Base-by-base conservation (phyloP, 1,140 invertebrate genomes). In the Paraescarpia echinospica region DNA sequence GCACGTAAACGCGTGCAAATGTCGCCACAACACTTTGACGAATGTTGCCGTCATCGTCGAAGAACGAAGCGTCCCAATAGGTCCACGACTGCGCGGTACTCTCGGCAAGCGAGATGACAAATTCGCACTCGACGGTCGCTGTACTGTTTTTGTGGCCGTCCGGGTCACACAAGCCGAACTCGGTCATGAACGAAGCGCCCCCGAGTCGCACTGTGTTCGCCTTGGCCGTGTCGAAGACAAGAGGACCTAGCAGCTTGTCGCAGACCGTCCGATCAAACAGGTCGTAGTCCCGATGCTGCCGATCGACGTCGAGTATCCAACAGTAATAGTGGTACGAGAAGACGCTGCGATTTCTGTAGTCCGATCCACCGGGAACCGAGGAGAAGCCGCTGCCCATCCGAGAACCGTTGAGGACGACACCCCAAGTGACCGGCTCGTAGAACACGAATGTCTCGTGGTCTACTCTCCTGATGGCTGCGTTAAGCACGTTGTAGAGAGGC, bases 361-460 rank as follows among this genome's bases (percentile, higher is more conserved):
- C 92, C 31, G 89, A 33, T 34, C 94, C 93, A 27, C 94, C 94
- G 1, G 94, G 94, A 33, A 94, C 93, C 34, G 91, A 88, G 27
- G 92, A 35, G 77, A 95, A 95, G 4, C 94, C 94, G 34, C 93
- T 94, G 33, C 94, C 94, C 77, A 93, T 89, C 33, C 51, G 51
- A n/a, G 91, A 59, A 33, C 93, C 92, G 91, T 93, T 94, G 6
- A 93, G 89, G 33, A 93, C 88, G 41, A 94, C 93, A 5, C 94
- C 94, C 94, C 94, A 95, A 41, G 94, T 95, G 18, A 95, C 94
- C 34, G 94, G 94, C 89, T 95, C 94, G 41, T 94, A 95, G 91
- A 95, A 95, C 5, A 95, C 93, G 1, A 94, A 34, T 5, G 94
- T 93, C 6, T 94, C 92, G 35, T 92, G 77, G 88, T 95, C 94